A percentile compares a stretch with the other conserved stretches of the same genome.
Conservation (phyloP, 2,888 invertebrate genomes). For the Parnassius glacialis region DNA sequence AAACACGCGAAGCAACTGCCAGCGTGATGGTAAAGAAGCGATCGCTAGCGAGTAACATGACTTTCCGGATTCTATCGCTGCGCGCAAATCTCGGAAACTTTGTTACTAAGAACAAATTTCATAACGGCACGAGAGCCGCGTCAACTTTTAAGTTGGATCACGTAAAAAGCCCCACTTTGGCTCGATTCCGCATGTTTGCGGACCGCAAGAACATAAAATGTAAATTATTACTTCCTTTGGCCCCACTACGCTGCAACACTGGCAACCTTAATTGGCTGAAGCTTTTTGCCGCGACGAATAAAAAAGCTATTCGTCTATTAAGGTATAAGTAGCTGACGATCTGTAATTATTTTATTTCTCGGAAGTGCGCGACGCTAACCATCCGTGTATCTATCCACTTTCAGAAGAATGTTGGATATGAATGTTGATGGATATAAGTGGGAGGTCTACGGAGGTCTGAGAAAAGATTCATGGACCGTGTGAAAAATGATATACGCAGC, state of each 20-base stretch:
- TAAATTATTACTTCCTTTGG: slow-evolving; percentile 28
- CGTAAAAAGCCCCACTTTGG: slow-evolving; percentile 30
- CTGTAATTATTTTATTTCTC: slow-evolving; percentile 24
- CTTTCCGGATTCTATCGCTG: slow-evolving; percentile 49
- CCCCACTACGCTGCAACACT: slow-evolving; percentile 7
- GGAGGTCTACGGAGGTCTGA: too few species aligned
- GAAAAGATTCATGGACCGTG: too few species aligned
- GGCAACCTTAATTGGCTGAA: slow-evolving; percentile 17
- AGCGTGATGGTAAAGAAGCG: background rate
- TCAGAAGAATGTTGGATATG: too few species aligned
- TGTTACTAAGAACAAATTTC: slow-evolving; percentile 50
- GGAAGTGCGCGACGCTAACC: slow-evolving; percentile 8
- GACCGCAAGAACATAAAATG: slow-evolving; percentile 26
- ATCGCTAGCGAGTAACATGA: slow-evolving; percentile 42
- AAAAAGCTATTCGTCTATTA: slow-evolving; percentile 18
- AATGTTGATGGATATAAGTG: too few species aligned
- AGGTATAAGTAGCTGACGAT: slow-evolving; percentile 19
- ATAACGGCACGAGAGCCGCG: slow-evolving; percentile 31
- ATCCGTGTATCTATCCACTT: too few species aligned
- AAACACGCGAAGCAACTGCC: too few species aligned
- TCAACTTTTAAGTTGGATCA: slow-evolving; percentile 9
- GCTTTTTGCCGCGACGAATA: slow-evolving; percentile 14
- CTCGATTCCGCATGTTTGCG: slow-evolving; percentile 29
- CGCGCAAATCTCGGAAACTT: slow-evolving; percentile 50
- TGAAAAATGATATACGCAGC: too few species aligned